Conservation (phyloP, 2,113 vertebrate genomes). For the Muntiacus muntjak region DNA sequence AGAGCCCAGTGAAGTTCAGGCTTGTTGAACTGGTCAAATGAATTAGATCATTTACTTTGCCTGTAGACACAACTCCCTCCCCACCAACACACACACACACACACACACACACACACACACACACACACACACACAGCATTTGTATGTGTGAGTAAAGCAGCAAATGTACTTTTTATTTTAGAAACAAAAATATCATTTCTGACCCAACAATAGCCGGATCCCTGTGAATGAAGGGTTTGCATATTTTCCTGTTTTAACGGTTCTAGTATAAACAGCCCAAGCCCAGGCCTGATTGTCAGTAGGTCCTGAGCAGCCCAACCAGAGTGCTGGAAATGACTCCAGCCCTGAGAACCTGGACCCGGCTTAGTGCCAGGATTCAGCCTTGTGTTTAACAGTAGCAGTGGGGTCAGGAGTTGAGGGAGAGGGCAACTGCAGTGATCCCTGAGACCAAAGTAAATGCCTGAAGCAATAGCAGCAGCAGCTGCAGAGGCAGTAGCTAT, state of each 20-base stretch:
- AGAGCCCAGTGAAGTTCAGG: background rate
- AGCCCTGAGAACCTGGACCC: conserved; percentile 83
- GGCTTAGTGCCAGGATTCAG: conserved; percentile 82
- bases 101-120: background rate
- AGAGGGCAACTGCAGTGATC: conserved; percentile 43
- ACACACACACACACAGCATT: background rate
- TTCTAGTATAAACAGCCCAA: conserved; percentile 91
- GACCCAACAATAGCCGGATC: conserved; percentile 93
- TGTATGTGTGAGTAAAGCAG: conserved; percentile 68
- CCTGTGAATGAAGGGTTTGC: conserved; percentile 90
- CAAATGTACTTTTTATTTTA: conserved; percentile 79
- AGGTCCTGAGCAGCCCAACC: conserved; percentile 81
- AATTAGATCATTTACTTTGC: conserved; percentile 35
- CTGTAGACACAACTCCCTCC: background rate
- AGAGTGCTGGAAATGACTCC: conserved; percentile 84
- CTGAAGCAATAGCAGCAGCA: conserved; percentile 14
- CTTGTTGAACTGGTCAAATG: background rate
- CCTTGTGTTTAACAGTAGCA: conserved; percentile 78
- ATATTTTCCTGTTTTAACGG: conserved; percentile 95
- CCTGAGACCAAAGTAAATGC: background rate
- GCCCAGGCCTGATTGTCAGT: conserved; percentile 87
- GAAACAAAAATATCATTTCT: conserved; percentile 84
- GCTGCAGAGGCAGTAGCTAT: background rate
- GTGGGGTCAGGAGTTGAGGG: conserved; percentile 66
- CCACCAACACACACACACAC: no score